A percentile compares a stretch with the other conserved stretches of the same genome.
phyloP scores from a whole-genome alignment of 1,140 invertebrate species.

The Zeugodacus cucurbitae region DNA sequence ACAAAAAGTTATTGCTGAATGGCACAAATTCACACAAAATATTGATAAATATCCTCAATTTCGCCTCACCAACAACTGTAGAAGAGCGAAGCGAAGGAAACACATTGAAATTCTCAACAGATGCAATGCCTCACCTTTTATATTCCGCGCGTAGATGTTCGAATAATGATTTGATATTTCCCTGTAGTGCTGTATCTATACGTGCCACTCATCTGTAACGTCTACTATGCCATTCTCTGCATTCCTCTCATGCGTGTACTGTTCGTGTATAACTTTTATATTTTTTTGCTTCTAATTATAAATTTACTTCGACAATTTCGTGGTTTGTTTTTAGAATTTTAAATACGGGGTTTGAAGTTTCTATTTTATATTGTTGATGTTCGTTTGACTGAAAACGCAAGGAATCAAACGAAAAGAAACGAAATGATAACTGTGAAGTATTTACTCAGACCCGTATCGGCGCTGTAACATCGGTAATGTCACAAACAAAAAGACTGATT shows the following conservation, averaged over 20 bases:
- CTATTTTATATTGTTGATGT: not conserved
- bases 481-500: too few species aligned
- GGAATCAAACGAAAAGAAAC: too few species aligned
- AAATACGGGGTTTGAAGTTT: not conserved
- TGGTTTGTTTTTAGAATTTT: slow-evolving; percentile 11
- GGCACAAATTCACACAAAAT: slow-evolving; percentile 17
- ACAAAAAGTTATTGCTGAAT: not conserved
- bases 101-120: not conserved
- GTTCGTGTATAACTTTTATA: not conserved
- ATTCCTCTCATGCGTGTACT: not conserved
- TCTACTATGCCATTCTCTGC: not conserved
- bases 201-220: not conserved
- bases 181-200: not conserved
- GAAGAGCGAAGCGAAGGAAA: not conserved
- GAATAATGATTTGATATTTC: slow-evolving; percentile 8
- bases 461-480: too few species aligned
- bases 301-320: not conserved
- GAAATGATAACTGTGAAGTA: too few species aligned
- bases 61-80: not conserved
- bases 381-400: not conserved
- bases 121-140: not conserved
- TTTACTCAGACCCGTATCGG: too few species aligned
- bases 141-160: not conserved
- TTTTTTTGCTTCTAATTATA: not conserved
- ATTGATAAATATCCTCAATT: slow-evolving; percentile 9